Evolutionary conservation across 1,140 invertebrate genomes (phyloP).

Genomic region (Nomia melanderi): DNA sequence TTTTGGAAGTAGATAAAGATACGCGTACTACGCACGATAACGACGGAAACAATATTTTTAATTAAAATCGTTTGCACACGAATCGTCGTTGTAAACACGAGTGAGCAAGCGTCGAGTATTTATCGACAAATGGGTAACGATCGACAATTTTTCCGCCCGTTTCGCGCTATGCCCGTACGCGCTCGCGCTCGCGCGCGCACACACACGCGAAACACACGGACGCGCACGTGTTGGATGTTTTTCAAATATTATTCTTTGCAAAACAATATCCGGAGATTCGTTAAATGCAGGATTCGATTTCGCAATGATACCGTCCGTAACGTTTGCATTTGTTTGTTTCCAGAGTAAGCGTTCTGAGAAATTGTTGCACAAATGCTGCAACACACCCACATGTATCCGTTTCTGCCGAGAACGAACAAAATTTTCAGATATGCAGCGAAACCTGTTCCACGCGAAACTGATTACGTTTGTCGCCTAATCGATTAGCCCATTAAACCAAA

Average conservation of each 20-base stretch:
- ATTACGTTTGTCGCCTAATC: background rate
- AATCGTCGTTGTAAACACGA: too few relatives aligned
- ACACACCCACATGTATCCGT: background rate
- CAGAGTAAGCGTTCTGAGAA: background rate
- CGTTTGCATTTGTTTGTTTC: background rate
- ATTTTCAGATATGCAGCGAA: background rate
- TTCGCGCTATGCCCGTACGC: background rate
- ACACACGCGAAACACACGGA: too few relatives aligned
- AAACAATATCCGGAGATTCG: background rate
- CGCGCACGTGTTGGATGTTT: conserved; percentile 18
- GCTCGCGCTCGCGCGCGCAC: background rate
- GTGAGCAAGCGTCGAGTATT: too few relatives aligned
- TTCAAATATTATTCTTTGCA: background rate
- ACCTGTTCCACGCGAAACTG: background rate
- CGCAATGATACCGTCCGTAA: background rate
- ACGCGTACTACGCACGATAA: background rate
- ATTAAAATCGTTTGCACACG: background rate
- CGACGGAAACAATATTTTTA: background rate
- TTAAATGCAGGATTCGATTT: background rate
- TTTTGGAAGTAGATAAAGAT: background rate
- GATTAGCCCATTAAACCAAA: background rate
- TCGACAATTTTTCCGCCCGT: background rate
- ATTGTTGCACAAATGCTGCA: background rate
- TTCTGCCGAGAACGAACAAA: background rate
- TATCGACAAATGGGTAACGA: background rate